Evolutionary conservation across 2,888 invertebrate species (phyloP).

Genomic region (Ophioninae sp.): DNA sequence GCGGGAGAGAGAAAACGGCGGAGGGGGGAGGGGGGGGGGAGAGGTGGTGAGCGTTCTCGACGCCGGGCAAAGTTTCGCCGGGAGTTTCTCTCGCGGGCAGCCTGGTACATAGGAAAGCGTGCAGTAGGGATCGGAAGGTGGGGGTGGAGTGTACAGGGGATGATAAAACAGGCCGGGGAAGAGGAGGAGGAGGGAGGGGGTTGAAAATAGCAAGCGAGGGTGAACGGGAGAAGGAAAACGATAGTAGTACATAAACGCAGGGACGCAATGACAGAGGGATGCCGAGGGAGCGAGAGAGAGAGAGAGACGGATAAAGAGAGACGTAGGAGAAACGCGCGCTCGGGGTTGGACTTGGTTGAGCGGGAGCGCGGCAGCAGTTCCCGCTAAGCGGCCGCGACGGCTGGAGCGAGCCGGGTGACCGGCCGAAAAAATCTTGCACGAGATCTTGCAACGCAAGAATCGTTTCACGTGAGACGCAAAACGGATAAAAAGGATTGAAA

Average conservation of each 20-base stretch:
- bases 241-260: slow-evolving; percentile 20
- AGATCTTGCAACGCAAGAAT: slow-evolving; percentile 13
- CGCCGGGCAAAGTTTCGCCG: slow-evolving; percentile 61
- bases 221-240: slow-evolving; percentile 32
- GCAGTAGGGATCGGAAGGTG: background rate
- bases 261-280: slow-evolving; percentile 19
- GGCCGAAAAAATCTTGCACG: slow-evolving; percentile 12
- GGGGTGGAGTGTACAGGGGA: slow-evolving; percentile 10
- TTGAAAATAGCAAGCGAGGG: slow-evolving; percentile 41
- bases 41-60: slow-evolving; percentile 47
- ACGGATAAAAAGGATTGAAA: background rate
- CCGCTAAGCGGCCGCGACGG: slow-evolving; percentile 80
- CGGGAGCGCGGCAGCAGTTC: slow-evolving; percentile 74
- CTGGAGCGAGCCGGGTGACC: slow-evolving; percentile 69
- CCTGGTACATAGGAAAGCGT: slow-evolving; percentile 33
- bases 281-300: slow-evolving; percentile 3
- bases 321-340: slow-evolving; percentile 48
- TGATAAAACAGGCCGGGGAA: slow-evolving; percentile 27
- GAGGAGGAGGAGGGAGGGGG: slow-evolving; percentile 4
- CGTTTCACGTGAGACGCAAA: background rate
- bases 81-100: slow-evolving; percentile 56
- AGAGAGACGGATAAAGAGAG: slow-evolving; percentile 1
- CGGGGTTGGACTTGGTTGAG: slow-evolving; percentile 58
- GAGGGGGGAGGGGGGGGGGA: slow-evolving; percentile 2
- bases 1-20: background rate